These are phyloP conservation scores for Cololabis saira DNA, from an alignment of 2,113 vertebrate genomes.

Conservation along the genomic window DNA sequence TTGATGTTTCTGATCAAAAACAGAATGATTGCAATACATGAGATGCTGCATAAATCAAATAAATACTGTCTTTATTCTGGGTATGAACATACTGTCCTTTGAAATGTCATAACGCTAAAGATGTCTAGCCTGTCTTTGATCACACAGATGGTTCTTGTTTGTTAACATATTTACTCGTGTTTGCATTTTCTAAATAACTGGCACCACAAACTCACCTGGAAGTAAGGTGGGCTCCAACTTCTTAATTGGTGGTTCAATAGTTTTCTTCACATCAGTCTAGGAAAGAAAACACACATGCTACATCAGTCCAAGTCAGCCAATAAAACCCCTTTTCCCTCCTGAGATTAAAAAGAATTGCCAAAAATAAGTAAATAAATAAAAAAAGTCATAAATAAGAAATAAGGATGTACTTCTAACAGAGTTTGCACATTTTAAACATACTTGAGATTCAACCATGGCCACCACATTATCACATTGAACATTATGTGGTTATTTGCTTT, in stretches of 20 bases:
- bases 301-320: neutral
- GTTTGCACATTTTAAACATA: neutral
- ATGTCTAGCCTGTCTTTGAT: neutral
- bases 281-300: slow-evolving; percentile 15
- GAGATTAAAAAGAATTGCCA: neutral
- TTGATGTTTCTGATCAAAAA: neutral
- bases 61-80: neutral
- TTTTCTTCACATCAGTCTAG: slow-evolving; percentile 86
- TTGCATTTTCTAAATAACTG: neutral
- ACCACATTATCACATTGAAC: neutral
- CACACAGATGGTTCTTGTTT: neutral
- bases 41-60: neutral
- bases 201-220: slow-evolving; percentile 83
- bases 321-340: neutral
- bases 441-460: too few relatives aligned
- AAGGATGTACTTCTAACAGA: neutral
- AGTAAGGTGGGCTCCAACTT: slow-evolving; percentile 92
- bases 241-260: slow-evolving; percentile 87
- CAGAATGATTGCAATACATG: neutral
- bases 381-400: neutral
- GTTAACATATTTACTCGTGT: neutral
- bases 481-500: neutral
- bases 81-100: neutral
- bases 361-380: too few relatives aligned
- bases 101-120: neutral